Base-by-base conservation (phyloP, 2,113 vertebrate species). In the human (Homo sapiens) region DNA sequence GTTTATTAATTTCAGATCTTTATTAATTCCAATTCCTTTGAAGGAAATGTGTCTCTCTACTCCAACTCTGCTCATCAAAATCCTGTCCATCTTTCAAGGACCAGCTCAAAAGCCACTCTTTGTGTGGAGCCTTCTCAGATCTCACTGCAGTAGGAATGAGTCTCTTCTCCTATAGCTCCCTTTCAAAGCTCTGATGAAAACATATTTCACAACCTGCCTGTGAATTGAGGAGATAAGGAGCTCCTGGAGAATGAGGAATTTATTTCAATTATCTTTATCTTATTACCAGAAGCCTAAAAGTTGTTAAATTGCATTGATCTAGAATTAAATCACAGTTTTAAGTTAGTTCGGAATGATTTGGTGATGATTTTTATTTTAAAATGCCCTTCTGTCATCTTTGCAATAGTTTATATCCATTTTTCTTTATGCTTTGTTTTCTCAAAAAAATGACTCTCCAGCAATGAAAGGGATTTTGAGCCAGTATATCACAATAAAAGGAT, bases 291-390 rank as follows among this genome's bases (percentile, higher is more conserved):
- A 61, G 23, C 64, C 57, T 88, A 27, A 18, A 87, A 87, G 6
- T 78, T 66, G 18, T 85, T 78, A 50, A 78, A 85, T 76, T 84
- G 25, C 22, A n/a, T 25, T 81, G 52, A 89, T n/a, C 16, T 30
- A 83, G n/a, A 84, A 52, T 83, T 14, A 93, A 68, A 50, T 45
- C 6, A 89, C 55, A 27, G 87, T 68, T 89, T 92, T 55, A 81
- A 85, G 23, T 64, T 89, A 72, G 4, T 32, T 81, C 52, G 14
- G 82, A 91, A 89, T 59, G 83, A 68, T 48, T 20, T 68, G 48
- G 20, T 81, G 35, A 82, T 78, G 61, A 45, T 81, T 97, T 94
- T 75, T 27, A 91, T 80, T 95, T 93, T 79, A 59, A 84, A 95
- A 40, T 75, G 3, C 30, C 73, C 61, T 61, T 75, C 59, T 80